A percentile compares a stretch with the other conserved stretches of the same genome.
Conservation (phyloP, 2,888 invertebrate species). For the Campoletis raptor region DNA sequence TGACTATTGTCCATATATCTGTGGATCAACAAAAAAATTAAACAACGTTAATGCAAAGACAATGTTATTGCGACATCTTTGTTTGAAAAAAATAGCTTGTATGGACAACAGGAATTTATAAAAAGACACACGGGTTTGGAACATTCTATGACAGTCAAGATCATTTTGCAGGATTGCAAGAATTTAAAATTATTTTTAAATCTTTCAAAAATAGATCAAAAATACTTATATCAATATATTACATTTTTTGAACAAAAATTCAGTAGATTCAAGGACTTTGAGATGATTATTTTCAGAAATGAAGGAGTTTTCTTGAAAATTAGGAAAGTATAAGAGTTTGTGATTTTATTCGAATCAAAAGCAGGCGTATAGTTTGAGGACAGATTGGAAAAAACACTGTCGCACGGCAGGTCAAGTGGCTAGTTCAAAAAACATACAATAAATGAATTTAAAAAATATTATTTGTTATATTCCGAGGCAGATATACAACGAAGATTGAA, state of each 20-base stretch:
- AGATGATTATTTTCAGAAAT: not conserved
- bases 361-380: no score
- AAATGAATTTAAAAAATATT: not conserved
- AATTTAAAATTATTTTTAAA: no score
- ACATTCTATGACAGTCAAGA: no score
- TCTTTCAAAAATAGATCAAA: no score
- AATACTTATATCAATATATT: not conserved
- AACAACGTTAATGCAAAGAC: not conserved
- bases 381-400: no score
- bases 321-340: no score
- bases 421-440: no score
- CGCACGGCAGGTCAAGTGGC: no score
- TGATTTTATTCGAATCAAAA: no score
- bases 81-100: not conserved
- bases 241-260: not conserved
- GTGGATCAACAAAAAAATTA: not conserved
- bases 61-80: not conserved
- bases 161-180: no score
- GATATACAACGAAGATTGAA: conserved; percentile 81
- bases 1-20: conserved; percentile 72
- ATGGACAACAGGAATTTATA: not conserved
- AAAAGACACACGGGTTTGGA: not conserved
- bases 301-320: not conserved
- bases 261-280: not conserved
- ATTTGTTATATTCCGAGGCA: not conserved